These are phyloP conservation scores for Agelaius tricolor DNA, from an alignment of 2,113 vertebrate species.

Conservation along the genomic window DNA sequence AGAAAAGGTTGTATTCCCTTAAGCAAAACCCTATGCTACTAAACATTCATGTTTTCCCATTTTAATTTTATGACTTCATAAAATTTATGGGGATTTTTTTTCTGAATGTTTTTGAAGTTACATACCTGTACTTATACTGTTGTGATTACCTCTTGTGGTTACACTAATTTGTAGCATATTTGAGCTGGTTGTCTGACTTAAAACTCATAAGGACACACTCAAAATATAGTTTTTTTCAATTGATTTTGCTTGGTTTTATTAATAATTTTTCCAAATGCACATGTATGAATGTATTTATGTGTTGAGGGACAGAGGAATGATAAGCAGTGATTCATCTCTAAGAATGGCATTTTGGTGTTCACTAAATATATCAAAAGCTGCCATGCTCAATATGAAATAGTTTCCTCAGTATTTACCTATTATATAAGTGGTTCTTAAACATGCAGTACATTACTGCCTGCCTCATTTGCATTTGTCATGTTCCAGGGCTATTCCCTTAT, in stretches of 20 bases:
- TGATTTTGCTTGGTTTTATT: background rate
- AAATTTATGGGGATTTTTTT: background rate
- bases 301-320: background rate
- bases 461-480: constrained; percentile 46
- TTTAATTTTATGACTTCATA: background rate
- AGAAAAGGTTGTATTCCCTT: background rate
- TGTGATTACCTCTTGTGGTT: background rate
- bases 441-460: background rate
- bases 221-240: background rate
- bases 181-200: background rate
- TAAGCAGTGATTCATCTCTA: background rate
- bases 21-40: background rate
- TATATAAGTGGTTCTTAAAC: constrained; percentile 29
- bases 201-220: background rate
- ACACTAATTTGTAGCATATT: background rate
- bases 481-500: constrained; percentile 56
- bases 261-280: background rate
- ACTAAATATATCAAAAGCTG: background rate
- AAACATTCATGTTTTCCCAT: background rate
- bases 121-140: background rate
- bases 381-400: background rate
- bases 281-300: background rate
- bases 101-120: background rate
- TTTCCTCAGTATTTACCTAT: background rate
- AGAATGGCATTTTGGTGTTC: background rate